Conservation (phyloP, 2,113 vertebrate species). For the Potamarius usumacintae region DNA sequence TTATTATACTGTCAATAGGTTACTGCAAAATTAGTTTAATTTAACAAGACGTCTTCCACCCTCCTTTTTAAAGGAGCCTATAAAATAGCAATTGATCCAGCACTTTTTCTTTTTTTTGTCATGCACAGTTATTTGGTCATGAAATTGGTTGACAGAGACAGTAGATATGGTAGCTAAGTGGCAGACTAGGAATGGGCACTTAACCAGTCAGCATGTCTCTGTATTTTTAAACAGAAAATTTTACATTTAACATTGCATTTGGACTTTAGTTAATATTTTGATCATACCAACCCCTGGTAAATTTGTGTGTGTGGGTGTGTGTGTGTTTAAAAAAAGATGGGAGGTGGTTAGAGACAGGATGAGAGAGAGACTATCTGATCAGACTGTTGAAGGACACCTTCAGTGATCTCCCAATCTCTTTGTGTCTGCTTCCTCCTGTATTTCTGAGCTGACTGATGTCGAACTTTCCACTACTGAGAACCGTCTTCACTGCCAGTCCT, state of each 20-base stretch:
- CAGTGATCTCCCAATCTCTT: constrained; percentile 7
- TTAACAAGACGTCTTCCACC: not conserved
- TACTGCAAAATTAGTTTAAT: not conserved
- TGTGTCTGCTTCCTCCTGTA: not conserved
- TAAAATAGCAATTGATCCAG: not conserved
- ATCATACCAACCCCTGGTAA: too few relatives aligned
- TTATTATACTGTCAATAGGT: not conserved
- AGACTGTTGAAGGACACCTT: constrained; percentile 2
- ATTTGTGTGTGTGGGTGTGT: not conserved
- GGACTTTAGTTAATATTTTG: not conserved
- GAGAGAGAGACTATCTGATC: not conserved
- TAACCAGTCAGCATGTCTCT: not conserved
- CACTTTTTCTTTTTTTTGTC: not conserved
- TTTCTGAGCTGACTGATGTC: constrained; percentile 7
- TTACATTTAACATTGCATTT: not conserved
- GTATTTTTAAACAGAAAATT: not conserved
- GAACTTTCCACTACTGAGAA: not conserved
- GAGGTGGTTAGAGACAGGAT: not conserved
- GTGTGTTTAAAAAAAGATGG: constrained; percentile 16
- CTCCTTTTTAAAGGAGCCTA: not conserved
- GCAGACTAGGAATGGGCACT: not conserved
- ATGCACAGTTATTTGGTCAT: not conserved
- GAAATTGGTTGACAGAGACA: not conserved
- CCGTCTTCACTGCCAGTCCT: not conserved
- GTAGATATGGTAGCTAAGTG: not conserved